phyloP scores from a whole-genome alignment of 2,113 vertebrate species.

The Clarias gariepinus region DNA sequence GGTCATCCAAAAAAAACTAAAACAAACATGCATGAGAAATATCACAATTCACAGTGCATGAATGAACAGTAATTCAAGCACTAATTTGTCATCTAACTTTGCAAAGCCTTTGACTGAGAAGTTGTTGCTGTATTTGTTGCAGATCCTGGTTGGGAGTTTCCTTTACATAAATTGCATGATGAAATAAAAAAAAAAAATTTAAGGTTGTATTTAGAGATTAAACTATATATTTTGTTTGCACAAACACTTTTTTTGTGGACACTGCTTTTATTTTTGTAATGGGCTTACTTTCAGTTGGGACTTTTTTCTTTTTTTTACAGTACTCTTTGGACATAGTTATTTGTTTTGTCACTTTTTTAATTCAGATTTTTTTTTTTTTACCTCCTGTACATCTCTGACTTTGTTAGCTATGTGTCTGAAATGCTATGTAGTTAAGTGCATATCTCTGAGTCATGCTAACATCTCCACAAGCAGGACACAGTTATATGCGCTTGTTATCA shows the following conservation, averaged over 20 bases:
- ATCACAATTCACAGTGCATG: no score
- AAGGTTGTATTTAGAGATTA: conserved; percentile 39
- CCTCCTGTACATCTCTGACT: conserved; percentile 33
- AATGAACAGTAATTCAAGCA: neutral
- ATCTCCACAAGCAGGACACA: no score
- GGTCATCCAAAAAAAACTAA: no score
- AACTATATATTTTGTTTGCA: conserved; percentile 55
- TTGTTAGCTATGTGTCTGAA: conserved; percentile 47
- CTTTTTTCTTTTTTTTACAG: neutral
- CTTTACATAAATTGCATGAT: conserved; percentile 6
- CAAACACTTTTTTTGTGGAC: conserved; percentile 57
- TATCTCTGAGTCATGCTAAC: no score
- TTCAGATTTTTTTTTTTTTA: neutral
- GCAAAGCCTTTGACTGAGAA: neutral
- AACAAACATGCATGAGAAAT: no score
- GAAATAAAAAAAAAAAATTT: neutral
- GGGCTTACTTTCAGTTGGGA: conserved; percentile 14
- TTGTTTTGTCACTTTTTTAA: conserved; percentile 36
- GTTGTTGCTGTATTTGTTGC: neutral
- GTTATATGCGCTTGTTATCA: no score
- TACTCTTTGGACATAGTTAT: conserved; percentile 16
- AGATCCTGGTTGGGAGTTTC: conserved; percentile 22
- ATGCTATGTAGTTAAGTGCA: no score
- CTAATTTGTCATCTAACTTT: neutral
- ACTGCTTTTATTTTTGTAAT: conserved; percentile 26